A percentile compares a stretch with the other conserved stretches of the same genome.
phyloP scores from a whole-genome alignment of 1,140 invertebrate species.

The Drosophila equinoxialis region DNA sequence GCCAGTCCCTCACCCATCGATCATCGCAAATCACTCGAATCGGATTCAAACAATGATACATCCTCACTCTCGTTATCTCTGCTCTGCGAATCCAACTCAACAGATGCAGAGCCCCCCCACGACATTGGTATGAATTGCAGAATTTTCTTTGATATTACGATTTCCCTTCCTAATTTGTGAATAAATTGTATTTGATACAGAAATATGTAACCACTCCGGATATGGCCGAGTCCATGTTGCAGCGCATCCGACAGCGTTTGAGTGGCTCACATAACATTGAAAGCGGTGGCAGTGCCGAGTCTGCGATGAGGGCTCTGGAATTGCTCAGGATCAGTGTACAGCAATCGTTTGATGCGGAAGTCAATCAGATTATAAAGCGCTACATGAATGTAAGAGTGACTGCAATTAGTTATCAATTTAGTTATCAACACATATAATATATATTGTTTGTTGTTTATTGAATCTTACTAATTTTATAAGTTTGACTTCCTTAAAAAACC shows the following conservation, averaged over 20 bases:
- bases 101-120: slow-evolving; percentile 35
- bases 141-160: too few relatives aligned
- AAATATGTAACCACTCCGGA: slow-evolving; percentile 77
- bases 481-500: too few relatives aligned
- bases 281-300: slow-evolving; percentile 75
- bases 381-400: slow-evolving; percentile 84
- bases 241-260: slow-evolving; percentile 68
- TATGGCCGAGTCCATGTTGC: slow-evolving; percentile 75
- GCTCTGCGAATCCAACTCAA: slow-evolving; percentile 35
- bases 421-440: too few relatives aligned
- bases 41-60: slow-evolving; percentile 24
- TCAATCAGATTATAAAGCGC: slow-evolving; percentile 85
- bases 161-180: not conserved
- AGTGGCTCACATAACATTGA: slow-evolving; percentile 53
- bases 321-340: slow-evolving; percentile 86
- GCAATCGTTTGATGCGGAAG: slow-evolving; percentile 86
- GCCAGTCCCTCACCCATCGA: slow-evolving; percentile 56
- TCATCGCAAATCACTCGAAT: slow-evolving; percentile 32
- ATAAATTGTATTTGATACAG: slow-evolving; percentile 20
- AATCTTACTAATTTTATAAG: too few relatives aligned
- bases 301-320: slow-evolving; percentile 86
- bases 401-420: not conserved
- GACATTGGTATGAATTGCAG: slow-evolving; percentile 37
- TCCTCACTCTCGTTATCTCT: slow-evolving; percentile 31
- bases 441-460: not conserved